These are phyloP conservation scores for Carterocephalus palaemon DNA, from an alignment of 2,888 invertebrate species.

Conservation along the genomic window DNA sequence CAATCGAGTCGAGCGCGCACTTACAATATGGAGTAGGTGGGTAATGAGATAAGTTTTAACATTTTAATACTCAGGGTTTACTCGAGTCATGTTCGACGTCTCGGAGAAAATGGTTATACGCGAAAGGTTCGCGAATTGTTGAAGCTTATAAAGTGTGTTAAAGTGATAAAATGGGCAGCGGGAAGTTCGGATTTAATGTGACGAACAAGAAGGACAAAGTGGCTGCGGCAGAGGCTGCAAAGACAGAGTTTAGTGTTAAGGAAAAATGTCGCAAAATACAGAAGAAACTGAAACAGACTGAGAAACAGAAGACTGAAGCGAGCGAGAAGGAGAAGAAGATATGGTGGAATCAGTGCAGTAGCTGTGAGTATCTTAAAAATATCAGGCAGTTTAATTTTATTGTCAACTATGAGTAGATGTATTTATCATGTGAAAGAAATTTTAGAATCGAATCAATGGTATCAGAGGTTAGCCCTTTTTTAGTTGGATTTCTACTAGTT, in stretches of 20 bases:
- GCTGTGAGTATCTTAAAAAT: slow-evolving; percentile 58
- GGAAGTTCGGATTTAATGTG: slow-evolving; percentile 62
- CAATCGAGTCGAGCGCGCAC: slow-evolving; percentile 53
- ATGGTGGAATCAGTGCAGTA: slow-evolving; percentile 75
- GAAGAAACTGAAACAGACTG: slow-evolving; percentile 75
- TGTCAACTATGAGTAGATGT: slow-evolving; percentile 1
- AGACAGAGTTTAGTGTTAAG: slow-evolving; percentile 74
- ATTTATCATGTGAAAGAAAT: neutral
- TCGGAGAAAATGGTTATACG: slow-evolving; percentile 46
- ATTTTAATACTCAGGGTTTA: slow-evolving; percentile 45
- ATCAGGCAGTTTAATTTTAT: slow-evolving; percentile 17
- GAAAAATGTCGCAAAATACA: slow-evolving; percentile 69
- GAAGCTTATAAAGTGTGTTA: slow-evolving; percentile 43
- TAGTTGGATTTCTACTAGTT: neutral
- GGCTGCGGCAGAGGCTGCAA: slow-evolving; percentile 47
- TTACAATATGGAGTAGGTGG: slow-evolving; percentile 43
- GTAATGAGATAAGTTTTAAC: slow-evolving; percentile 44
- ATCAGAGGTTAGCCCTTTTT: neutral
- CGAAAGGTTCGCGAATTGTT: slow-evolving; percentile 31
- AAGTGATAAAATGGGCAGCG: slow-evolving; percentile 67
- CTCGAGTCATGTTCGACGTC: slow-evolving; percentile 42
- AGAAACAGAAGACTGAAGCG: slow-evolving; percentile 69
- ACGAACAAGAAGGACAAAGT: slow-evolving; percentile 64
- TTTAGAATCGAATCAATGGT: neutral
- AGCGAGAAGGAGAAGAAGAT: slow-evolving; percentile 65